These are phyloP conservation scores for Leptinotarsa rubiginosa DNA, from an alignment of 2,888 invertebrate species.

Conservation along the genomic window DNA sequence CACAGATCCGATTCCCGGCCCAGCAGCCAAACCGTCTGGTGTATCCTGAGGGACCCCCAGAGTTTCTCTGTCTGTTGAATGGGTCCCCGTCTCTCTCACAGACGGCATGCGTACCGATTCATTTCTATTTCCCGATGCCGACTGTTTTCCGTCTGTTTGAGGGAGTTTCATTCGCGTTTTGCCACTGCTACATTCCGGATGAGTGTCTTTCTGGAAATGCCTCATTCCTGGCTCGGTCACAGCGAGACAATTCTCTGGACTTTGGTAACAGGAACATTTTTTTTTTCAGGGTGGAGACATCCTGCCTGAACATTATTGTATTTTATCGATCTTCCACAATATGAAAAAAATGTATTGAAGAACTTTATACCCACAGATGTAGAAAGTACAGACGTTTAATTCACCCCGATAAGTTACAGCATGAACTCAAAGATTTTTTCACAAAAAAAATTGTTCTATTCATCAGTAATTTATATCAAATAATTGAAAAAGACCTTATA, in stretches of 20 bases:
- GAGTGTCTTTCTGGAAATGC: conserved; percentile 11
- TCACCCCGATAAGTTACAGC: too few relatives aligned
- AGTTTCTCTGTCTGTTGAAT: conserved; percentile 64
- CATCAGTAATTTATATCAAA: too few relatives aligned
- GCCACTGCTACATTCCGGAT: conserved; percentile 21
- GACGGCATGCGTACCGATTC: conserved; percentile 42
- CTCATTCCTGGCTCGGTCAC: background rate
- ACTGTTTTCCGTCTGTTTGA: conserved; percentile 45
- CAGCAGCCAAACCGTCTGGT: conserved; percentile 63
- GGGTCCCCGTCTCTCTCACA: conserved; percentile 59
- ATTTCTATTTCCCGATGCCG: conserved; percentile 46
- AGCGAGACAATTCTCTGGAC: too few relatives aligned
- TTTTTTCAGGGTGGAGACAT: background rate
- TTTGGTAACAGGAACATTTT: background rate
- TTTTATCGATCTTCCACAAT: too few relatives aligned
- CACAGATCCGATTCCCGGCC: conserved; percentile 54
- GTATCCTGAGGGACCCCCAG: conserved; percentile 58
- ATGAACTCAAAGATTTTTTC: too few relatives aligned
- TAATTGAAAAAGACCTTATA: too few relatives aligned
- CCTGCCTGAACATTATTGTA: too few relatives aligned
- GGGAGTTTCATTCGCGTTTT: conserved; percentile 37
- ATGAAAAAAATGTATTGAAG: too few relatives aligned
- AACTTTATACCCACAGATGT: too few relatives aligned
- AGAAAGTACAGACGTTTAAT: too few relatives aligned
- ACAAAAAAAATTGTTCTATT: too few relatives aligned